Evolutionary conservation across 2,113 vertebrate species (phyloP).

Genomic region (Coptodon rendalli): DNA sequence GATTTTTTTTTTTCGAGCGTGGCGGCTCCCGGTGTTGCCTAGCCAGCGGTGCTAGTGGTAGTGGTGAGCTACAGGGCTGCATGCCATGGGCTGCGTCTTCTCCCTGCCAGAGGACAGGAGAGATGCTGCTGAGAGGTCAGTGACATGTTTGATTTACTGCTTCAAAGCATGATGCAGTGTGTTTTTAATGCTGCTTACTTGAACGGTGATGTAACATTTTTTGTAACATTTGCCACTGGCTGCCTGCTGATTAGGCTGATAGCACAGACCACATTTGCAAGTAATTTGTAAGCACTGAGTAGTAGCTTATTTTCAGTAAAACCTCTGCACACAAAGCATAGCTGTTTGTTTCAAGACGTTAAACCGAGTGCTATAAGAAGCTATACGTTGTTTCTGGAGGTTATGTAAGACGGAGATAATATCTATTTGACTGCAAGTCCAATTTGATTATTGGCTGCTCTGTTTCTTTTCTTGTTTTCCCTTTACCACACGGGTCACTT

Average conservation of each 20-base stretch:
- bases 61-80: conserved; percentile 41
- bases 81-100: conserved; percentile 85
- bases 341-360: neutral
- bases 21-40: conserved; percentile 29
- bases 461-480: neutral
- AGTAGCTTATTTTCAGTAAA: neutral
- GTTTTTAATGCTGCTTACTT: neutral
- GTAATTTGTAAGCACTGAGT: neutral
- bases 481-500: neutral
- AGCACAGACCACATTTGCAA: neutral
- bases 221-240: neutral
- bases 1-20: conserved; percentile 4
- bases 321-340: neutral
- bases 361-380: neutral
- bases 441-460: neutral
- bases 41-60: conserved; percentile 42
- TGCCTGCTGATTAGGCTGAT: neutral
- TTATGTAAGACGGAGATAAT: conserved; percentile 9
- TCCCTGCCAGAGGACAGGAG: conserved; percentile 78
- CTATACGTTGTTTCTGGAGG: neutral
- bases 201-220: neutral
- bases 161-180: neutral
- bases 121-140: conserved; percentile 78
- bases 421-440: neutral
- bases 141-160: conserved; percentile 37